Percentiles rank a stretch among this genome's conserved stretches.
phyloP scores from a whole-genome alignment of 2,797 vertebrate genomes.

The Rousettus madagascariensis region DNA sequence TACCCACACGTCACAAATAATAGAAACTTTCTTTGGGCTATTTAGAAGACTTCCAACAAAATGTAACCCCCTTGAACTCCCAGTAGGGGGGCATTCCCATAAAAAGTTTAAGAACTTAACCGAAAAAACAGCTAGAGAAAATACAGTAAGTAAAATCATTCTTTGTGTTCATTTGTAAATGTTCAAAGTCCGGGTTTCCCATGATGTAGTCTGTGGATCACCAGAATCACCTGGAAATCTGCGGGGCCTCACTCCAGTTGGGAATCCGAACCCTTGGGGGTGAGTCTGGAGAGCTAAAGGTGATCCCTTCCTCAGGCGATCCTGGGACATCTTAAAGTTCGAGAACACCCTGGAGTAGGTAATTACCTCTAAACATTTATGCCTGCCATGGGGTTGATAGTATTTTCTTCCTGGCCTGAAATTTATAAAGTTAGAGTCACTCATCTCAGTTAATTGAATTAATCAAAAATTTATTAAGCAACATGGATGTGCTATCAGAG shows the following conservation, averaged over 20 bases:
- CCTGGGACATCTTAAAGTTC: neutral
- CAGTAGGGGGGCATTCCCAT: constrained; percentile 66
- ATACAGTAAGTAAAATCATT: neutral
- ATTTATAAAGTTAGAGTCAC: neutral
- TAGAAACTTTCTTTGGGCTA: constrained; percentile 86
- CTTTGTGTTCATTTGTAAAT: neutral
- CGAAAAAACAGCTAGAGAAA: constrained; percentile 85
- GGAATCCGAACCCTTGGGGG: neutral
- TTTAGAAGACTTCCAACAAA: constrained; percentile 87
- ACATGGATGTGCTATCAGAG: neutral
- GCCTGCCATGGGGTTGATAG: neutral
- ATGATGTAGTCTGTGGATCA: neutral
- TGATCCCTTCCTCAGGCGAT: neutral
- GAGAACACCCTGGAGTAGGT: neutral
- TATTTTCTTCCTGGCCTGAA: constrained; percentile 3
- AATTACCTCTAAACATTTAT: neutral
- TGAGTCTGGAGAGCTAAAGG: neutral
- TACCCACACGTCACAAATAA: constrained; percentile 87
- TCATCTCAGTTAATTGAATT: neutral
- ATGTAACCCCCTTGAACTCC: constrained; percentile 87
- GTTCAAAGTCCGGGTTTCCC: neutral
- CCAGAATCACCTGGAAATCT: neutral
- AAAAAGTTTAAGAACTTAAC: constrained; percentile 87
- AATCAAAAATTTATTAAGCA: neutral
- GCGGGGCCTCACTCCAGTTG: neutral